Percentiles rank a stretch among this genome's conserved stretches.
phyloP scores from a whole-genome alignment of 2,888 invertebrate genomes.

The Liodrosophila aerea region DNA sequence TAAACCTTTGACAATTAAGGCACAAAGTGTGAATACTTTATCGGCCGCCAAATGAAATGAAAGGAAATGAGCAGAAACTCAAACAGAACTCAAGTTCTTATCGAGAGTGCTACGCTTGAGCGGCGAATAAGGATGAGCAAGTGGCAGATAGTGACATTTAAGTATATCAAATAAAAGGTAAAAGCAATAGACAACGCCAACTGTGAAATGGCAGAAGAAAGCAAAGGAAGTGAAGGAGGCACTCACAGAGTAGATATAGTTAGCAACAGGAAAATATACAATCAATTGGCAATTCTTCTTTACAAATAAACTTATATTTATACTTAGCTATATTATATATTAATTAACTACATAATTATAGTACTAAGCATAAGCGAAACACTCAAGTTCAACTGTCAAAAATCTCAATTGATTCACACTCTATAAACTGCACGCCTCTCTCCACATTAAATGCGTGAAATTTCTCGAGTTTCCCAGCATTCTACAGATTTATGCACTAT shows the following conservation, averaged over 20 bases:
- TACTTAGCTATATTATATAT: no score
- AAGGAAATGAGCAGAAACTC: slow-evolving; percentile 25
- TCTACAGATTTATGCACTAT: slow-evolving; percentile 5
- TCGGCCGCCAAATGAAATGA: slow-evolving; percentile 47
- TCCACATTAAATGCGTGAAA: background rate
- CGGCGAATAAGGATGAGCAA: background rate
- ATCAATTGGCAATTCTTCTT: no score
- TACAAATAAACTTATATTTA: no score
- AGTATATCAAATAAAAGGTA: background rate
- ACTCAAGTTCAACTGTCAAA: no score
- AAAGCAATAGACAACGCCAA: background rate
- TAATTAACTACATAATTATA: no score
- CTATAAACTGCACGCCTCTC: background rate
- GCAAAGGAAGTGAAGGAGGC: no score
- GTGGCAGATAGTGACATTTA: background rate
- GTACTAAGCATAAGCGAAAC: no score
- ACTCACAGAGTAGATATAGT: no score
- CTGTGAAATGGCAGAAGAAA: no score
- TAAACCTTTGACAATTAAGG: slow-evolving; percentile 69
- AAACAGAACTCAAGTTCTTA: slow-evolving; percentile 22
- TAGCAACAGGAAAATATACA: no score
- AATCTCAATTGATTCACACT: no score
- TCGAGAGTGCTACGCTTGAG: slow-evolving; percentile 23
- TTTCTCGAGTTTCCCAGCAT: background rate
- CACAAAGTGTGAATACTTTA: slow-evolving; percentile 62